Conservation (phyloP, 2,797 vertebrate genomes). For the Mormyrus hasselquistii region DNA sequence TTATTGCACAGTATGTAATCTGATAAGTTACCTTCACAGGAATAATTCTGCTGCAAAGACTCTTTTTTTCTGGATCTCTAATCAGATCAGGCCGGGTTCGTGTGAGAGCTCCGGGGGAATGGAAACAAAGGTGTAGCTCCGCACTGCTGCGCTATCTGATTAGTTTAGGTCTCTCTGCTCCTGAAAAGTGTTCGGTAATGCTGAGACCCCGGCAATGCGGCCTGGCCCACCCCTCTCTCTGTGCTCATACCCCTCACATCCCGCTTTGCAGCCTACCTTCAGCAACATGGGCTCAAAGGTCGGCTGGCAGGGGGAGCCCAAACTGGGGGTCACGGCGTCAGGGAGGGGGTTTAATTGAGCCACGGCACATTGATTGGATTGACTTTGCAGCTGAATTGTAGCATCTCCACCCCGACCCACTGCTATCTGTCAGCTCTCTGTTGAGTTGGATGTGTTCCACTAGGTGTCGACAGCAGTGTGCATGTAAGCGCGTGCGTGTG, state of each 20-base stretch:
- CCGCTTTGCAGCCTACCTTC: neutral
- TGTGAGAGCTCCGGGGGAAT: neutral
- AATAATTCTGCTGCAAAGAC: neutral
- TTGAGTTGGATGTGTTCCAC: neutral
- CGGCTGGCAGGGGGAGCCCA: neutral
- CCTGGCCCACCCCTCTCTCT: neutral
- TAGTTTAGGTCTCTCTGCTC: neutral
- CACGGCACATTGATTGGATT: conserved; percentile 11
- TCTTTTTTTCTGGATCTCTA: neutral
- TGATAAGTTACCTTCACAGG: neutral
- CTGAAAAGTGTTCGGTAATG: neutral
- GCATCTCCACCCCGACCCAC: neutral
- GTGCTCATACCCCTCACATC: neutral
- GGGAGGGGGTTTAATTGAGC: conserved; percentile 10
- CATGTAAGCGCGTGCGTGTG: neutral
- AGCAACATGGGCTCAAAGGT: neutral
- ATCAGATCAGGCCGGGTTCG: neutral
- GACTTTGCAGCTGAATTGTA: conserved; percentile 7
- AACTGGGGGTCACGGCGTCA: neutral
- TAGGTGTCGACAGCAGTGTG: neutral
- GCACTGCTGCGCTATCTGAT: neutral
- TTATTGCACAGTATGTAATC: neutral
- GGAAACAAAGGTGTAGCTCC: neutral
- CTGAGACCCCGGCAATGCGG: neutral
- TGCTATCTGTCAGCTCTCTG: neutral